Percentiles rank a stretch among this genome's conserved stretches.
Conservation (phyloP, 2,797 vertebrate species). For the Coregonus ussuriensis region DNA sequence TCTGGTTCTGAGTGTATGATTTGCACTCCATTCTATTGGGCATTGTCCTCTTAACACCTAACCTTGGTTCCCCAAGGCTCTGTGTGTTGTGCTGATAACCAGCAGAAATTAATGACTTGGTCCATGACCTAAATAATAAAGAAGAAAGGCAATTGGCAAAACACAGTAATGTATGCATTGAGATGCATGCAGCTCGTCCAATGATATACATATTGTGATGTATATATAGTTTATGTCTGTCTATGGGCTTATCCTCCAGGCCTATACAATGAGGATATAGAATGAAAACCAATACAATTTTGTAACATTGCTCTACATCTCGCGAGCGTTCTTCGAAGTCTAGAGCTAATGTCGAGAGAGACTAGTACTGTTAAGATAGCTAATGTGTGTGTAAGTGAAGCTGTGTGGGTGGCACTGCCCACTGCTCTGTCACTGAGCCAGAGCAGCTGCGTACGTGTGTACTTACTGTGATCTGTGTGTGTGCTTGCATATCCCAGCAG, state of each 20-base stretch:
- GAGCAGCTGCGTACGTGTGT: not conserved
- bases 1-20: not conserved
- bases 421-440: not conserved
- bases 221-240: not conserved
- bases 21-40: not conserved
- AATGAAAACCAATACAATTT: too few species aligned
- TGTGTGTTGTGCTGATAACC: not conserved
- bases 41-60: not conserved
- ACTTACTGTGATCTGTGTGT: too few species aligned
- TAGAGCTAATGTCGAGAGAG: too few species aligned
- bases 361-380: too few species aligned
- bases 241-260: not conserved
- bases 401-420: not conserved
- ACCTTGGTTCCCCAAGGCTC: not conserved
- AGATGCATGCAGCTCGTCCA: not conserved
- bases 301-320: too few species aligned
- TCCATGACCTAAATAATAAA: not conserved
- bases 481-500: not conserved
- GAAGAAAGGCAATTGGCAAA: not conserved
- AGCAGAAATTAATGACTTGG: constrained; percentile 2
- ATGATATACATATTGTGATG: not conserved
- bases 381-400: not conserved
- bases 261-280: too few species aligned
- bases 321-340: too few species aligned
- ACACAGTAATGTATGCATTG: too few species aligned